phyloP scores from a whole-genome alignment of 2,888 invertebrate species.

The Timandra comae region DNA sequence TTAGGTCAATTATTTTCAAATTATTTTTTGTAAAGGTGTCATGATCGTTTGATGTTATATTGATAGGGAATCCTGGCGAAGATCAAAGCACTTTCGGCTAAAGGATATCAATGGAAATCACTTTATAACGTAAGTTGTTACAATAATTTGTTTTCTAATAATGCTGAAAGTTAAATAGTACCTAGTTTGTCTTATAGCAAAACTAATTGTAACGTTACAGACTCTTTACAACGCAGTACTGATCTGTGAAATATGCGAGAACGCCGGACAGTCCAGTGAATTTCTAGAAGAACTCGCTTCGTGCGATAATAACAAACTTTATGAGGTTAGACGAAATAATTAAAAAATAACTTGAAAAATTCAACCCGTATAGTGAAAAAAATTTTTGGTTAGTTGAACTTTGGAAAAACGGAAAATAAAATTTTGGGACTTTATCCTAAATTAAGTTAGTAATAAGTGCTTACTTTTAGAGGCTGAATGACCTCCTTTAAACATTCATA shows the following conservation, averaged over 20 bases:
- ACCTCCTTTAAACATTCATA: too few species aligned
- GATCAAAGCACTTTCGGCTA: conserved; percentile 79
- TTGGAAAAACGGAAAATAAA: too few species aligned
- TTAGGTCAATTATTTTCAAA: too few species aligned
- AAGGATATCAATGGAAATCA: conserved; percentile 81
- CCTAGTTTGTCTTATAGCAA: neutral
- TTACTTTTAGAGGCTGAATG: too few species aligned
- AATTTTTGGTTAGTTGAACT: too few species aligned
- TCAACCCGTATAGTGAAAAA: too few species aligned
- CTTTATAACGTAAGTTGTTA: conserved; percentile 78
- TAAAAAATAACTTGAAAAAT: too few species aligned
- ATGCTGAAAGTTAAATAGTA: neutral
- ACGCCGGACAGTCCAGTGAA: conserved; percentile 57
- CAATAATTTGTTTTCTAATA: neutral
- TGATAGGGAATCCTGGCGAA: conserved; percentile 80
- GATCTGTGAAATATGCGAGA: conserved; percentile 80
- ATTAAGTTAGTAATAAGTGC: too few species aligned
- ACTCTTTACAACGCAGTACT: conserved; percentile 81
- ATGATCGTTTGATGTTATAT: too few species aligned
- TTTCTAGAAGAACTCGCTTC: conserved; percentile 71
- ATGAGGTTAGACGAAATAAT: conserved; percentile 42
- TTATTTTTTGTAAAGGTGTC: too few species aligned
- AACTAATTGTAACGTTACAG: conserved; percentile 51
- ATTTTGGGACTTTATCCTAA: too few species aligned
- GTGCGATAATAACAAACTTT: conserved; percentile 69